Evolutionary conservation across 1,140 invertebrate genomes (phyloP), one percentile per base, ranked within the genome.

Genomic region (Coelopa frigida): DNA sequence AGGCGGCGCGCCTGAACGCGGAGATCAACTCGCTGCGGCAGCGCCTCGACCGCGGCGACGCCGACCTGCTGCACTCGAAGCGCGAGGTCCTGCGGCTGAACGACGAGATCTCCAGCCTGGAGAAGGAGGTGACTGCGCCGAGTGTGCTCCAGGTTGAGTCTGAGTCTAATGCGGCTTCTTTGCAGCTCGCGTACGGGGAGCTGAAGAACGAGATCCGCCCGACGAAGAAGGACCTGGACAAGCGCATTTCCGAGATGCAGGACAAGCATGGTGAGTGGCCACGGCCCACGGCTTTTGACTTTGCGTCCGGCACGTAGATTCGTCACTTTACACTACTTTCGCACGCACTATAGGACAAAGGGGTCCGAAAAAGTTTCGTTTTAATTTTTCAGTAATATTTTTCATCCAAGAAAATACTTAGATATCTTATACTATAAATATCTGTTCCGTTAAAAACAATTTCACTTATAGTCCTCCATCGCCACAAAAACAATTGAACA

Each of bases 211-310:
- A 77, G 68, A 69, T 77, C 71, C 54, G 75, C 71, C 61, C 64
- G 35, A 72, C 68, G 44, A 81, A 83, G 46, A 84, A 84, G 58
- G 82, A 87, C 57, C 55, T 86, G 23, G 75, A 81, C 11, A 76
- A 80, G 4, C 78, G 84, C 69, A 79, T 88, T 17, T 79, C 81
- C 46, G 78, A 84, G 42, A 82, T 88, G 76, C 85, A 88, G 56
- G 78, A 79, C 21, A 88, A 88, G 65, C 84, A 89, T 73, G 83
- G 85, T 88, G 77, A 75, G 59, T 55, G n/a, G n/a, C n/a, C n/a
- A n/a, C n/a, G n/a, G n/a, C n/a, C n/a, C n/a, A n/a, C n/a, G n/a
- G n/a, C n/a, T n/a, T n/a, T n/a, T n/a, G n/a, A n/a, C n/a, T n/a
- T n/a, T n/a, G n/a, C n/a, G n/a, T n/a, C n/a, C n/a, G n/a, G n/a